Base-by-base conservation (phyloP, 2,888 invertebrate genomes). In the Onthophagus sagittarius region DNA sequence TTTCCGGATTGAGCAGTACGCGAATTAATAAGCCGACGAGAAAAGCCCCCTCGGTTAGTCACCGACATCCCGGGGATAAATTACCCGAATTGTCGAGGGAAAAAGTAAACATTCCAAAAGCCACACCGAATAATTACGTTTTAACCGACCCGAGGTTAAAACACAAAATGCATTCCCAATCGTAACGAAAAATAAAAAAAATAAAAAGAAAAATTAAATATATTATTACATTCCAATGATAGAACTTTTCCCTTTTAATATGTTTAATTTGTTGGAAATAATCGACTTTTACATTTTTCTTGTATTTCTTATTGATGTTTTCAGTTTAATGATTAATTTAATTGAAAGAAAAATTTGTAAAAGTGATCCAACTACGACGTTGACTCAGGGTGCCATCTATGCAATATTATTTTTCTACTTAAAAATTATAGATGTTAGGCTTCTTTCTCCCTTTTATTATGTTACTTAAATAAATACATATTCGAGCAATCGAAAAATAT, bases 61-160 rank as follows among this genome's bases (percentile, higher is more conserved):
- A 90, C 82, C 88, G 93, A 80, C 93, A 94, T 87, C 94, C 94
- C 74, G 92, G 92, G 78, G 94, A 94, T 83, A 91, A 92, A 82
- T 87, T 93, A 79, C 92, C 92, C 78, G 92, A 92, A 76, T 87
- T 88, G 77, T 91, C 91, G 74, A 83, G 88, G 80, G 88, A 79
- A 62, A 77, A 76, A 69, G 64, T 74, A 33, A 70, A 75, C 15
- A 79, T 86, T 76, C 90, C 90, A 75, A 84, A 90, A 79, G 90
- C 90, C 72, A 88, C 90, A 83, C 92, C 92, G 63, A 93, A 92
- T 80, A 92, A 92, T 81, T 93, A 92, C 81, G 92, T 92, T 78
- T 77, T 85, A 71, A 84, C 84, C 32, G 85, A 85, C 77, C 81
- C 84, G 71, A 79, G 85, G 14, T 78, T 80, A 32, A 85, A 86